These are phyloP conservation scores for Quadriops clusia DNA, from an alignment of 2,888 invertebrate genomes.

Conservation along the genomic window DNA sequence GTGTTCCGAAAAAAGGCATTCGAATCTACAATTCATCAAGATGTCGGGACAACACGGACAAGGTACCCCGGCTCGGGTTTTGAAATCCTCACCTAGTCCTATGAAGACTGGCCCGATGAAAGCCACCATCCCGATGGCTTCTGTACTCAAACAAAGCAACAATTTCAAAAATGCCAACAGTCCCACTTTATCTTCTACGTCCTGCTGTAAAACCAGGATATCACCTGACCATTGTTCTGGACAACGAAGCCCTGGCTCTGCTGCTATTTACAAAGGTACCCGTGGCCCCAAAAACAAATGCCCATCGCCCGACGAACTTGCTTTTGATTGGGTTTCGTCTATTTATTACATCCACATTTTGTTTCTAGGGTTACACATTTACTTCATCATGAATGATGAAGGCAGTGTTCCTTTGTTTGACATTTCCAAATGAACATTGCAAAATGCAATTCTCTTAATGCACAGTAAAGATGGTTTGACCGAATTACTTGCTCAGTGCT, in stretches of 20 bases:
- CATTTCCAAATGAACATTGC: no score
- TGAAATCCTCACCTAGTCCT: slow-evolving; percentile 57
- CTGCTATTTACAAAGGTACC: slow-evolving; percentile 55
- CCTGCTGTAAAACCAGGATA: slow-evolving; percentile 51
- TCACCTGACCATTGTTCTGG: slow-evolving; percentile 60
- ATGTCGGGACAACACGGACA: slow-evolving; percentile 42
- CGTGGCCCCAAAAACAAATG: slow-evolving; percentile 2
- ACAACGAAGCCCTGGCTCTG: slow-evolving; percentile 60
- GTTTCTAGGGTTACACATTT: no score
- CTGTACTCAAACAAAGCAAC: slow-evolving; percentile 50
- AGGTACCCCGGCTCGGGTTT: slow-evolving; percentile 37
- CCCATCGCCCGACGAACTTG: slow-evolving; percentile 1
- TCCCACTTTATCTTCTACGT: slow-evolving; percentile 54
- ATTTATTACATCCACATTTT: no score
- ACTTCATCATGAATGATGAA: no score
- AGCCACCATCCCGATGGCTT: slow-evolving; percentile 65
- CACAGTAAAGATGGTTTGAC: no score
- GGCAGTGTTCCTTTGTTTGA: no score
- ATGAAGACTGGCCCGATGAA: slow-evolving; percentile 57
- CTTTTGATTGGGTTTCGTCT: no score
- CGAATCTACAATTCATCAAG: slow-evolving; percentile 16
- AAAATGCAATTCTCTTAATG: no score
- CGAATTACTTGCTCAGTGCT: no score
- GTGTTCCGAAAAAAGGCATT: slow-evolving; percentile 10
- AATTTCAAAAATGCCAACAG: slow-evolving; percentile 49